phyloP scores from a whole-genome alignment of 2,888 invertebrate genomes.

The Lumbricus terrestris region DNA sequence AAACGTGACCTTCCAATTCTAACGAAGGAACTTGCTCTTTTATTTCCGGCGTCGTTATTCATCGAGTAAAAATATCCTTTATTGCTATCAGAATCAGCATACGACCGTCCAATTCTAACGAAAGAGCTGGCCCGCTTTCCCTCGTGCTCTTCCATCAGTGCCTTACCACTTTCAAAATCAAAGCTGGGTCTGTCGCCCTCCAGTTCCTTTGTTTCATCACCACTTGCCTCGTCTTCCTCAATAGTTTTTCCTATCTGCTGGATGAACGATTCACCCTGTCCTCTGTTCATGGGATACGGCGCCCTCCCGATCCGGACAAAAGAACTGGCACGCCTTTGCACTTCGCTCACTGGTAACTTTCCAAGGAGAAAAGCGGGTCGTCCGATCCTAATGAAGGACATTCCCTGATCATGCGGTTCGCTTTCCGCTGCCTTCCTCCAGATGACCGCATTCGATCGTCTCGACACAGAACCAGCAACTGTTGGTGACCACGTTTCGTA shows the following conservation, averaged over 20 bases:
- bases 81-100: background rate
- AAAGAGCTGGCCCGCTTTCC: constrained; percentile 19
- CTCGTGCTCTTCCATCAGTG: background rate
- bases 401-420: background rate
- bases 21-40: constrained; percentile 31
- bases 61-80: background rate
- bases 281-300: background rate
- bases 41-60: constrained; percentile 16
- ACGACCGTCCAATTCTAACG: constrained; percentile 18
- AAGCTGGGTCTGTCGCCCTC: background rate
- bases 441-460: background rate
- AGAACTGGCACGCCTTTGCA: background rate
- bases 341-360: background rate
- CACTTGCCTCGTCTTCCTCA: background rate
- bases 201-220: background rate
- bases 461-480: background rate
- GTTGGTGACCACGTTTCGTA: background rate
- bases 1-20: constrained; percentile 28
- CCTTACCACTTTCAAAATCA: constrained; percentile 7
- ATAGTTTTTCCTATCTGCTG: background rate
- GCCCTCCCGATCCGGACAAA: constrained; percentile 19
- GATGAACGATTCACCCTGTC: background rate
- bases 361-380: background rate
- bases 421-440: background rate
- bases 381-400: background rate